phyloP scores from a whole-genome alignment of 2,113 vertebrate species.

The Chaetura pelagica region DNA sequence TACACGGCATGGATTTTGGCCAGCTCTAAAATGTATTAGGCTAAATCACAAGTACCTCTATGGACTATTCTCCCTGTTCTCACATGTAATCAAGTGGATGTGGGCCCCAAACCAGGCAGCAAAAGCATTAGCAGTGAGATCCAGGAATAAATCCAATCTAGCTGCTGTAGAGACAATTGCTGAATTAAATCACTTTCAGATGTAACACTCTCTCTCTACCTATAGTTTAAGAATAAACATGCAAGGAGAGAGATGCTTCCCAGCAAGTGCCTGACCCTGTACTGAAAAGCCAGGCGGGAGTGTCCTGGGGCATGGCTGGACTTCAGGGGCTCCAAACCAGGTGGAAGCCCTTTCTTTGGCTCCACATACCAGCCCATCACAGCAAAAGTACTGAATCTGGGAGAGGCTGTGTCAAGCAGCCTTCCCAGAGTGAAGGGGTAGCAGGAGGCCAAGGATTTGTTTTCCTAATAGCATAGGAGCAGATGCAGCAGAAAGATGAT shows the following conservation, averaged over 20 bases:
- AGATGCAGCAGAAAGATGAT: slow-evolving; percentile 4
- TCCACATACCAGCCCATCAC: neutral
- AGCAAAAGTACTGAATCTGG: neutral
- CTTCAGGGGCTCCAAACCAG: neutral
- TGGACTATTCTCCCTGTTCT: neutral
- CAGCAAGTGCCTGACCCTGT: neutral
- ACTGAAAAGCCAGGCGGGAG: neutral
- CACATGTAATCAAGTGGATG: neutral
- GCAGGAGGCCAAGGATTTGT: neutral
- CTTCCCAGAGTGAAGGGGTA: neutral
- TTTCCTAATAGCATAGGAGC: slow-evolving; percentile 8
- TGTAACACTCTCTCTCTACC: neutral
- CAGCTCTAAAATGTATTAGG: neutral
- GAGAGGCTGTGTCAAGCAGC: neutral
- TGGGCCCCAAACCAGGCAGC: neutral
- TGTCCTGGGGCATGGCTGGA: neutral
- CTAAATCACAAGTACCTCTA: slow-evolving; percentile 6
- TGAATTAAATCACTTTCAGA: slow-evolving; percentile 34
- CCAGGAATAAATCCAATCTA: slow-evolving; percentile 13
- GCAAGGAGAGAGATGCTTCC: neutral
- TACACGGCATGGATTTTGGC: neutral
- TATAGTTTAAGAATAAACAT: neutral
- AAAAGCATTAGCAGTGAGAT: neutral
- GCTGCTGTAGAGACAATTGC: slow-evolving; percentile 1
- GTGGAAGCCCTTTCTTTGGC: neutral